Evolutionary conservation across 2,113 vertebrate species (phyloP).

Genomic region (Xenus cinereus): DNA sequence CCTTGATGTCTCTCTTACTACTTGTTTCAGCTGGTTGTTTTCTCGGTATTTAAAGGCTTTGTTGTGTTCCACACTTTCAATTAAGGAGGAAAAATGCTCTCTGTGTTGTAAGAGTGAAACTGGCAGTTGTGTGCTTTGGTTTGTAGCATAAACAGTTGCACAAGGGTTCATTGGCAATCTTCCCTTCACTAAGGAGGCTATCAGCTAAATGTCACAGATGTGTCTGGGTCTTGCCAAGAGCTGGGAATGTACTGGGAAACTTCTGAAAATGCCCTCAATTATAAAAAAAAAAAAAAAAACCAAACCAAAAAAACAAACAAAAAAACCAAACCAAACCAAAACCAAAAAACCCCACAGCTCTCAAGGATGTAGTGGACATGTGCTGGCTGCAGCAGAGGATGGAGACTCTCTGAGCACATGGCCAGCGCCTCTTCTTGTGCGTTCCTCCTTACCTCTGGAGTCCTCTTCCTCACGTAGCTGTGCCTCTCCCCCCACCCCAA

Average conservation of each 20-base stretch:
- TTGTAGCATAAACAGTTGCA: slow-evolving; percentile 60
- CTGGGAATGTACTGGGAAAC: slow-evolving; percentile 26
- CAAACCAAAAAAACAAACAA: neutral
- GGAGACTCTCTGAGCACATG: neutral
- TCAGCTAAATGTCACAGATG: slow-evolving; percentile 57
- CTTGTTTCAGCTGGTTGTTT: slow-evolving; percentile 49
- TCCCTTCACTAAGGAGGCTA: slow-evolving; percentile 53
- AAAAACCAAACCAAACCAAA: neutral
- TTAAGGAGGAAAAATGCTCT: slow-evolving; percentile 52
- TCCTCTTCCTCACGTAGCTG: neutral
- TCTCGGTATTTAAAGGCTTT: neutral
- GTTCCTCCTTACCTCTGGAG: neutral
- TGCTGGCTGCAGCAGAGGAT: neutral
- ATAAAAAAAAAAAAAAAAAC: neutral
- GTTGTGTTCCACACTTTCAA: slow-evolving; percentile 47
- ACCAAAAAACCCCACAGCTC: neutral
- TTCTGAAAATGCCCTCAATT: slow-evolving; percentile 27
- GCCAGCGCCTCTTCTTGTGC: neutral
- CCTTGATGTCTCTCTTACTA: slow-evolving; percentile 47
- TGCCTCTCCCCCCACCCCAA: neutral
- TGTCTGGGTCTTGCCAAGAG: slow-evolving; percentile 19
- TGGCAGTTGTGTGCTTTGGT: slow-evolving; percentile 27
- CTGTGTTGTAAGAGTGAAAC: slow-evolving; percentile 60
- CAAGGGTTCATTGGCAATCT: slow-evolving; percentile 46
- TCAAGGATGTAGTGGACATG: neutral